Percentiles rank a stretch among this genome's conserved stretches.
Conservation (phyloP, 1,140 invertebrate genomes). For the Aricia agestis region DNA sequence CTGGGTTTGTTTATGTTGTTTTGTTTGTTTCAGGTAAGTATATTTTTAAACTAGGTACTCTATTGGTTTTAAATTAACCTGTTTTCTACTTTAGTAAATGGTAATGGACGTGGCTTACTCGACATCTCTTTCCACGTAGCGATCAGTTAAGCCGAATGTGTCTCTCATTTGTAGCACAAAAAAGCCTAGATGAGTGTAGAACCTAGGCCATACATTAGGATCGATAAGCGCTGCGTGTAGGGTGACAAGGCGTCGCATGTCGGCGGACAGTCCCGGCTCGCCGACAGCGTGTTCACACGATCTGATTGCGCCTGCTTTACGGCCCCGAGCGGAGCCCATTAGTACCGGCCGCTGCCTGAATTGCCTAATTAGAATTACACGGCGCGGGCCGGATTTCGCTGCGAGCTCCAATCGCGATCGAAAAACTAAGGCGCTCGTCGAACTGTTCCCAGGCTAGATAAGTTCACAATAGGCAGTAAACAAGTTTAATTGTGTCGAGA, state of each 20-base stretch:
- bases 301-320: constrained; percentile 67
- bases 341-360: constrained; percentile 50
- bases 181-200: neutral
- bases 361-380: constrained; percentile 73
- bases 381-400: constrained; percentile 50
- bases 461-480: constrained; percentile 9
- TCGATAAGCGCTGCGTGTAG: constrained; percentile 40
- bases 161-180: constrained; percentile 9
- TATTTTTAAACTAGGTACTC: too few species aligned
- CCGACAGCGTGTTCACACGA: constrained; percentile 68
- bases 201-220: constrained; percentile 10
- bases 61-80: too few species aligned
- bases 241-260: constrained; percentile 71
- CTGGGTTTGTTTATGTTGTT: too few species aligned
- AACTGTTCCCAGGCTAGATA: neutral
- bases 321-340: constrained; percentile 54
- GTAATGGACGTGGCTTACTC: neutral
- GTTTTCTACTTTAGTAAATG: neutral
- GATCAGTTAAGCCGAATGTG: neutral
- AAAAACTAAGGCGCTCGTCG: constrained; percentile 15
- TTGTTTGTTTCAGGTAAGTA: too few species aligned
- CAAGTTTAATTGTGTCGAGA: neutral
- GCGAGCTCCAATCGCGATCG: constrained; percentile 35
- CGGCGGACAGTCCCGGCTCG: constrained; percentile 54
- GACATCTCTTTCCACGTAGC: neutral